Conservation (phyloP, 2,113 vertebrate genomes). For the Periophthalmus modestus region DNA sequence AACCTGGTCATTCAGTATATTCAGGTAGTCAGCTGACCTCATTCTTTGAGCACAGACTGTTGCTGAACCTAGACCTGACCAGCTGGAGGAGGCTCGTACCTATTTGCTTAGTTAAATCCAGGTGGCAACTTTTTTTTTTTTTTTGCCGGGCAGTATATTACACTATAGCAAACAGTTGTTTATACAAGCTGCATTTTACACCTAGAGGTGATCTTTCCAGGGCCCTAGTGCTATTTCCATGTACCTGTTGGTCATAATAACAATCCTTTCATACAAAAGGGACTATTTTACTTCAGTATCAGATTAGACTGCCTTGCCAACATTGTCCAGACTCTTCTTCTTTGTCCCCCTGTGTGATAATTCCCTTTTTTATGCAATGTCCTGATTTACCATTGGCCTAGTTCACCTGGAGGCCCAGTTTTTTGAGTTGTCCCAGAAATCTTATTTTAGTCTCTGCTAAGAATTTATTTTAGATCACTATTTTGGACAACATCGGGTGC, state of each 20-base stretch:
- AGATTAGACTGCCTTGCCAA: background rate
- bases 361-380: background rate
- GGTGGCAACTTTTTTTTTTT: too few relatives aligned
- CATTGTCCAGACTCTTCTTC: background rate
- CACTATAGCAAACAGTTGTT: background rate
- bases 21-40: too few relatives aligned
- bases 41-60: too few relatives aligned
- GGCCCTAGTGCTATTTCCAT: too few relatives aligned
- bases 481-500: background rate
- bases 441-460: background rate
- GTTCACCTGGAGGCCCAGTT: background rate
- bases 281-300: background rate
- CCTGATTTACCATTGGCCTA: background rate
- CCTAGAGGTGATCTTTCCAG: too few relatives aligned
- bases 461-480: background rate
- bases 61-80: too few relatives aligned
- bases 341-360: background rate
- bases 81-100: too few relatives aligned
- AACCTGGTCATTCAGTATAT: too few relatives aligned
- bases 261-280: too few relatives aligned
- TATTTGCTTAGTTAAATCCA: too few relatives aligned
- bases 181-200: background rate
- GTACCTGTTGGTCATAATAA: background rate
- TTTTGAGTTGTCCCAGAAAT: constrained; percentile 1
- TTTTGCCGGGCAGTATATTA: too few relatives aligned